Percentiles rank a stretch among this genome's conserved stretches.
phyloP scores from a whole-genome alignment of 2,113 vertebrate species.

The Clarias gariepinus region DNA sequence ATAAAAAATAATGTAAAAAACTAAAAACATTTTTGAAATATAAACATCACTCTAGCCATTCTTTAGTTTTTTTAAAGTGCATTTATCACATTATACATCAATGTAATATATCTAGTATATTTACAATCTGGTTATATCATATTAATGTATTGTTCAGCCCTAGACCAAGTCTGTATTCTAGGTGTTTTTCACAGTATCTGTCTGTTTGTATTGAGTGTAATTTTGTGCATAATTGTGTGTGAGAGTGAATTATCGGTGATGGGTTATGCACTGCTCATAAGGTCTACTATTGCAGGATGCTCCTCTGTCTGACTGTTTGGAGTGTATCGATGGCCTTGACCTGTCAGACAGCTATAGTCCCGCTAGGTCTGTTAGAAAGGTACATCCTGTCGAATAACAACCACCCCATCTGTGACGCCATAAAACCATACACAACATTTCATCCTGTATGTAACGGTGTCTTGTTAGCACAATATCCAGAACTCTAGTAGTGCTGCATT shows the following conservation, averaged over 20 bases:
- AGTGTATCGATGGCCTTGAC: slow-evolving; percentile 98
- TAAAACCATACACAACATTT: slow-evolving; percentile 45
- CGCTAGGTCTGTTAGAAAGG: slow-evolving; percentile 98
- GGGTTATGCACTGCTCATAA: slow-evolving; percentile 84
- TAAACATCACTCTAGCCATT: background rate
- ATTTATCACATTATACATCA: background rate
- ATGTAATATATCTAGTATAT: background rate
- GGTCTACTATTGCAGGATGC: slow-evolving; percentile 97
- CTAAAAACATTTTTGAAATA: background rate
- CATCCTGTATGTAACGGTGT: background rate
- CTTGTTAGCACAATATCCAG: background rate
- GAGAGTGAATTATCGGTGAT: slow-evolving; percentile 50
- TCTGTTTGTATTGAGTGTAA: background rate
- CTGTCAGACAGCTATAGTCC: slow-evolving; percentile 94
- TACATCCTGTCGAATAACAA: slow-evolving; percentile 77
- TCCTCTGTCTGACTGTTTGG: slow-evolving; percentile 99
- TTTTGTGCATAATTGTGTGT: slow-evolving; percentile 27
- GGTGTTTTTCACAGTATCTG: slow-evolving; percentile 32
- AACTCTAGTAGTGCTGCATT: background rate
- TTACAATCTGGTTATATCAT: background rate
- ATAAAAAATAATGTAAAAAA: background rate
- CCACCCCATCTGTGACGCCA: background rate
- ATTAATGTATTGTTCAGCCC: background rate
- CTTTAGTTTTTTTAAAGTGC: background rate
- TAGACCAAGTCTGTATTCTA: too few relatives aligned